Evolutionary conservation across 2,797 vertebrate genomes (phyloP).

Genomic region (Intellagama lesueurii): DNA sequence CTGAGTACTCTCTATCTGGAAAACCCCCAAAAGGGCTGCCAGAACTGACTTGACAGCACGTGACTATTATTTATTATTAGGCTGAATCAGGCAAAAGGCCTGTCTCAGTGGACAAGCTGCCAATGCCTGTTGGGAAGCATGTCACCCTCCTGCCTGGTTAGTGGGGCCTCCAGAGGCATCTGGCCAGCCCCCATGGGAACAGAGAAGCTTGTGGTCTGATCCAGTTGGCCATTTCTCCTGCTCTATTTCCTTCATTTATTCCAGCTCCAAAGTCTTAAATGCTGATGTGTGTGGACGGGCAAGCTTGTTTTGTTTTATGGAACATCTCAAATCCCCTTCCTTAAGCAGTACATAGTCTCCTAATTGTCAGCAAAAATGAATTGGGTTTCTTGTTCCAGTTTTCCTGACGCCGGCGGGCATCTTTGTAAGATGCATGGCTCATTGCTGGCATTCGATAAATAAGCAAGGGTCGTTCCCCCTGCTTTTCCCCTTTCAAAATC

Average conservation of each 20-base stretch:
- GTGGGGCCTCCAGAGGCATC: too few relatives aligned
- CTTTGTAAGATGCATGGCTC: neutral
- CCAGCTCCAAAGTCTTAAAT: neutral
- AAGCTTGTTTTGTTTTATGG: neutral
- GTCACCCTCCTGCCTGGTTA: too few relatives aligned
- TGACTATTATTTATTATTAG: too few relatives aligned
- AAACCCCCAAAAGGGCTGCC: too few relatives aligned
- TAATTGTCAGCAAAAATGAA: neutral
- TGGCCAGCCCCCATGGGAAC: too few relatives aligned
- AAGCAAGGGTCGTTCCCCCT: neutral
- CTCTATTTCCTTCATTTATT: neutral
- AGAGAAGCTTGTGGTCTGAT: too few relatives aligned
- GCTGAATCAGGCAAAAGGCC: too few relatives aligned
- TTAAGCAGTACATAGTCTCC: neutral
- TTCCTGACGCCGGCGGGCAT: conserved; percentile 4
- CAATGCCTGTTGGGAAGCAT: too few relatives aligned
- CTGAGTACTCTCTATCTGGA: too few relatives aligned
- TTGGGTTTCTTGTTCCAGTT: neutral
- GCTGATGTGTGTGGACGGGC: too few relatives aligned
- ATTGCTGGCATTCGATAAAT: conserved; percentile 10
- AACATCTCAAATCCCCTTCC: neutral
- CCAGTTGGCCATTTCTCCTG: neutral
- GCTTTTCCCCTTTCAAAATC: neutral
- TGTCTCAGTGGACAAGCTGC: too few relatives aligned
- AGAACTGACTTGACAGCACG: too few relatives aligned